phyloP scores from a whole-genome alignment of 2,888 invertebrate species.

The Drosophila nr. medialis region DNA sequence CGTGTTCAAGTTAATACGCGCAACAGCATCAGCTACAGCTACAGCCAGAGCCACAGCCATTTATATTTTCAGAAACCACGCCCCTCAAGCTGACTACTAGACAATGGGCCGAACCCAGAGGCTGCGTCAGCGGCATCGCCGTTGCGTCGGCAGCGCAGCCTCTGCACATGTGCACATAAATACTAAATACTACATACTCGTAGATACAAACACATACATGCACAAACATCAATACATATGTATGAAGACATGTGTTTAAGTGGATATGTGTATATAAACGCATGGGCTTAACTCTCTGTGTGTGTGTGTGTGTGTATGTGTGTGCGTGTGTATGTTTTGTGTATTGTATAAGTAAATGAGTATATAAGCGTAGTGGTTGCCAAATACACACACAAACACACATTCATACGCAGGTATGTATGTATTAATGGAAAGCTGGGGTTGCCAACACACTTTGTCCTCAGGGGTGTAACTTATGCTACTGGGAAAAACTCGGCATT shows the following conservation, averaged over 20 bases:
- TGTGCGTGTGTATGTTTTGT: conserved; percentile 17
- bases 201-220: conserved; percentile 15
- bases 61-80: conserved; percentile 84
- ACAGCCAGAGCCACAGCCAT: conserved; percentile 72
- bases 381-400: conserved; percentile 19
- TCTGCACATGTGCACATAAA: conserved; percentile 52
- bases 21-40: conserved; percentile 60
- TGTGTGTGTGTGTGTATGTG: conserved; percentile 17
- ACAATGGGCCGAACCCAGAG: conserved; percentile 80
- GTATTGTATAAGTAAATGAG: conserved; percentile 27
- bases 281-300: conserved; percentile 21
- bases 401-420: background rate
- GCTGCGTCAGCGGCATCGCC: conserved; percentile 70
- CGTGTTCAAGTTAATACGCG: conserved; percentile 45
- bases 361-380: conserved; percentile 55
- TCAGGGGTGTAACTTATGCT: conserved; percentile 83
- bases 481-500: conserved; percentile 83
- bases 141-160: conserved; percentile 66
- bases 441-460: conserved; percentile 72
- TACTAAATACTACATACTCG: conserved; percentile 16
- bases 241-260: conserved; percentile 16
- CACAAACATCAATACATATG: conserved; percentile 12
- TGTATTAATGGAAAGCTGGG: conserved; percentile 59
- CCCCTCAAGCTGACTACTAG: conserved; percentile 78
- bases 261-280: conserved; percentile 8